phyloP scores from a whole-genome alignment of 2,113 vertebrate species.

The Larimichthys crocea region DNA sequence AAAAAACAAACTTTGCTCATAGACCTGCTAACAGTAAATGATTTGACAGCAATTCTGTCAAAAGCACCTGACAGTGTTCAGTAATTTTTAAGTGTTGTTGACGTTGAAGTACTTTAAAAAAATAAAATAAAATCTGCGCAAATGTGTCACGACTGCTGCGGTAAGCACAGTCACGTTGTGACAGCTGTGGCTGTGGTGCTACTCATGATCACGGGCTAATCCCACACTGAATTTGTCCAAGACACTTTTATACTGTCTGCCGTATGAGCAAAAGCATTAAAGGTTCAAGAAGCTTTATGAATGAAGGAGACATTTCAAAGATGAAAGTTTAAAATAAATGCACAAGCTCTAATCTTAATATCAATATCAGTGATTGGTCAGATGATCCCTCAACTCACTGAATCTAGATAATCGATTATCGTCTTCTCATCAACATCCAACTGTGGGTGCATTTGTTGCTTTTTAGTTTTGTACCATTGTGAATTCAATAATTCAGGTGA shows the following conservation, averaged over 20 bases:
- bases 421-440: no score
- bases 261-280: not conserved
- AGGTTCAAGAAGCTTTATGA: not conserved
- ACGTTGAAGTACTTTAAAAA: constrained; percentile 29
- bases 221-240: constrained; percentile 5
- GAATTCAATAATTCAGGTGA: no score
- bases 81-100: constrained; percentile 33
- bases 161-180: constrained; percentile 9
- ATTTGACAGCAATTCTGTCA: constrained; percentile 19
- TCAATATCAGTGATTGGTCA: no score
- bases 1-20: not conserved
- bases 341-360: no score
- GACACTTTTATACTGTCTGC: constrained; percentile 2
- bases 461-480: no score
- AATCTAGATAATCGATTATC: no score
- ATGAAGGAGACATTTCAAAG: not conserved
- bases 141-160: constrained; percentile 17
- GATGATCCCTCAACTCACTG: no score
- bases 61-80: constrained; percentile 27
- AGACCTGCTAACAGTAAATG: constrained; percentile 20
- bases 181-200: constrained; percentile 23
- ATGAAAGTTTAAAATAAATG: not conserved
- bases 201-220: constrained; percentile 41
- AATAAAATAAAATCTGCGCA: constrained; percentile 45
- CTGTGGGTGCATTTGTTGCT: no score